Percentiles rank a stretch among this genome's conserved stretches.
phyloP scores from a whole-genome alignment of 2,888 invertebrate genomes.

The Heliconius ethilla region DNA sequence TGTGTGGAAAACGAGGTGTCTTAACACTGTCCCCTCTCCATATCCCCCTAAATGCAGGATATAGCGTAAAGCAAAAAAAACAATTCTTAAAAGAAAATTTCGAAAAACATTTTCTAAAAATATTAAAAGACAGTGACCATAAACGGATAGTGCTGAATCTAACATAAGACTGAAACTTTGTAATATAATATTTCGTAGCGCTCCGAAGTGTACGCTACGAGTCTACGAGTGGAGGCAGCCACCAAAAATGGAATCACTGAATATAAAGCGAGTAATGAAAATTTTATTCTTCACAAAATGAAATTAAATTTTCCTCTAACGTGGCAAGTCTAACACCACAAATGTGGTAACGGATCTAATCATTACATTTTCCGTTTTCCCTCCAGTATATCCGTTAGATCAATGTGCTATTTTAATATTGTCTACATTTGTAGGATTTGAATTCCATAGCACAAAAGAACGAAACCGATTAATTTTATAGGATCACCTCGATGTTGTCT shows the following conservation, averaged over 20 bases:
- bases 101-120: neutral
- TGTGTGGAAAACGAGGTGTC: neutral
- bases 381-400: too few relatives aligned
- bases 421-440: too few relatives aligned
- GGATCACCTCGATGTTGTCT: too few relatives aligned
- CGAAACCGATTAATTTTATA: too few relatives aligned
- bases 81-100: neutral
- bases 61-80: neutral
- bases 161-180: neutral
- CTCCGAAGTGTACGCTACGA: neutral
- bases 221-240: neutral
- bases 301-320: neutral
- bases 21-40: neutral
- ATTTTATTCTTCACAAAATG: neutral
- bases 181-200: conserved; percentile 3
- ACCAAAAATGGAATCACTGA: conserved; percentile 9
- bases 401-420: too few relatives aligned
- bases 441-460: too few relatives aligned
- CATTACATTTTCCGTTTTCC: too few relatives aligned
- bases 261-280: conserved; percentile 17
- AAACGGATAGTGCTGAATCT: neutral
- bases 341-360: too few relatives aligned
- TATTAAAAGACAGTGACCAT: neutral
- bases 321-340: too few relatives aligned
- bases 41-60: neutral